Evolutionary conservation across 92 coral and sea anemone species (phyloP).

Genomic region (Bergia puertoricense): DNA sequence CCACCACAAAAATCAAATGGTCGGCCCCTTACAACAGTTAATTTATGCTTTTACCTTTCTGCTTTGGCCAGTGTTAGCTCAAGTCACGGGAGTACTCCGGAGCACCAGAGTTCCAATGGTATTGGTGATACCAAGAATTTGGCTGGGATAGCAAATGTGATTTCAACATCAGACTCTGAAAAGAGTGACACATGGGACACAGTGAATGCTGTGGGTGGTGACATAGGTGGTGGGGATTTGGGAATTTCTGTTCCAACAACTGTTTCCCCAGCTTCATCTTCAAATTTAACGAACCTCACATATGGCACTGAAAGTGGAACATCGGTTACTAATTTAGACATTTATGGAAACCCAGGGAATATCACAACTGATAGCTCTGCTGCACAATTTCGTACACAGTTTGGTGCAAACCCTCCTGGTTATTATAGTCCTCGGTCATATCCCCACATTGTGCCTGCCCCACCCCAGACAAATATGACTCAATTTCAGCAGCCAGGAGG

Average conservation of each 20-base stretch:
- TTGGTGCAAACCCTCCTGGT: slow-evolving; percentile 81
- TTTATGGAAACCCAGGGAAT: slow-evolving; percentile 78
- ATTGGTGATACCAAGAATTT: slow-evolving; percentile 51
- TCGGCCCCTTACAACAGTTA: background rate
- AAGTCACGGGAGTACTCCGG: slow-evolving; percentile 76
- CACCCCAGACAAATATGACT: slow-evolving; percentile 75
- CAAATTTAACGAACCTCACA: slow-evolving; percentile 60
- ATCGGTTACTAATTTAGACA: slow-evolving; percentile 88
- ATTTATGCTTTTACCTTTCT: background rate
- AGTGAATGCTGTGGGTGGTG: slow-evolving; percentile 61
- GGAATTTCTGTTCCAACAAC: slow-evolving; percentile 76
- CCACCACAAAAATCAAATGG: too few species aligned
- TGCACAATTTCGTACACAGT: slow-evolving; percentile 82
- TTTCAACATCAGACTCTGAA: slow-evolving; percentile 69
- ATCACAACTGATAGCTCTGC: slow-evolving; percentile 71
- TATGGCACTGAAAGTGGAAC: slow-evolving; percentile 73
- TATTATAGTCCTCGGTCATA: slow-evolving; percentile 90
- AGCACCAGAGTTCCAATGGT: slow-evolving; percentile 69
- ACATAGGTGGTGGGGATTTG: slow-evolving; percentile 62
- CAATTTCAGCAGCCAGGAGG: slow-evolving; percentile 83
- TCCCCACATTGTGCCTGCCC: slow-evolving; percentile 95
- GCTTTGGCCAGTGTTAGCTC: slow-evolving; percentile 61
- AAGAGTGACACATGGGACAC: slow-evolving; percentile 74
- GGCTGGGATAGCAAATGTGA: slow-evolving; percentile 64
- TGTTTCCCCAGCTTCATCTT: slow-evolving; percentile 79